Evolutionary conservation across 2,888 invertebrate genomes (phyloP), one percentile per base, ranked within the genome.

Genomic region (Cynaeus angustus): DNA sequence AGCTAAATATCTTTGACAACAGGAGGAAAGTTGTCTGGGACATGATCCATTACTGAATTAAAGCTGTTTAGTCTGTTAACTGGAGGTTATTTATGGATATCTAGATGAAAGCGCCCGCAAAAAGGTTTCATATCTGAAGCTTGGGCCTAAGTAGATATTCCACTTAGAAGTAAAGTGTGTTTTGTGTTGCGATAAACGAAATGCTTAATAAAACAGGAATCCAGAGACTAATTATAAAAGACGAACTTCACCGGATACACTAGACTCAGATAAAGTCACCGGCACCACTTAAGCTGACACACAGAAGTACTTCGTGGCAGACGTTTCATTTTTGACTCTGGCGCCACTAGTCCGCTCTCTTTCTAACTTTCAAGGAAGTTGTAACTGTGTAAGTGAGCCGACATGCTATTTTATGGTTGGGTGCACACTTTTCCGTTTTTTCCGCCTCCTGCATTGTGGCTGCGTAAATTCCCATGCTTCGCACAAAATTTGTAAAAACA

Each of bases 261-360:
- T 50, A 62, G 52, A 62, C 53, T 53, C 74, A 75, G 79, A 82
- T 80, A 81, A 79, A 81, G 77, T 77, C 81, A 69, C 61, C 65
- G 65, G 58, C 70, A 69, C 65, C 69, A 81, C 81, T 82, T 79
- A 75, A 74, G 73, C 71, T 75, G 77, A 81, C 80, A 80, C 75
- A 77, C 77, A 79, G 78, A 79, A 79, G 79, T 80, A 79, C 80
- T 81, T 80, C 77, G 71, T 73, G 73, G 72, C 77, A 80, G 80
- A 81, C 80, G 75, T 14, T 56, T 66, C 64, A 64, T 69, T 69
- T 69, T 69, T 69, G 68, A 73, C 74, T 70, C 70, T 79, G 82
- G 82, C 81, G 81, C 82, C 81, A 74, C 66, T 69, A 43, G 61
- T 58, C 59, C 61, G 58, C n/a, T 67, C 68, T 71, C 70, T 64